Evolutionary conservation across 2,797 vertebrate species (phyloP), one percentile per base, ranked within the genome.

Genomic region (Leptodactylus fallax): DNA sequence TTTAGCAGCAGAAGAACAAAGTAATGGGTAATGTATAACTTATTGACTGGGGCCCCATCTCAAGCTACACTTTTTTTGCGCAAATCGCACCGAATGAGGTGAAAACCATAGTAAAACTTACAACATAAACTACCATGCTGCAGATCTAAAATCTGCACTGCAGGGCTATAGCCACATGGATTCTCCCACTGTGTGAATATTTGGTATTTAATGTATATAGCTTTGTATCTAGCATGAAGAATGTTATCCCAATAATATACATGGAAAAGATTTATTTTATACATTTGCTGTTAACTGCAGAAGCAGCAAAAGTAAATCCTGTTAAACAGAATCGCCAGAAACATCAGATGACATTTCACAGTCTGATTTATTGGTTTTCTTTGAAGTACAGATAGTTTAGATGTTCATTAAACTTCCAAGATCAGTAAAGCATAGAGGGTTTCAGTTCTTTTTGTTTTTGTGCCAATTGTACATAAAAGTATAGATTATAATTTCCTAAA

Each of bases 291-390:
- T 21, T 49, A 74, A 49, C 6, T 74, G 71, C n/a, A 51, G 67
- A 67, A 74, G 3, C 45, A n/a, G 49, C 47, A 74, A 74, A 74
- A 49, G 71, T 45, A 49, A 21, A 49, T 56, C n/a, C 6, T 79
- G 56, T 60, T 58, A 60, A 19, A 19, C 17, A 27, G 16, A 58
- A 36, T 7, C 23, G 10, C 13, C 60, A 36, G 17, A 19, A 79
- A 79, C 55, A 56, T 77, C n/a, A 60, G 14, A 60, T 56, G 53
- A 79, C 53, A 79, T 58, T 53, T 77, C 53, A 77, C 74, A 77
- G 74, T 77, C 55, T 45, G 8, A 60, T 79, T 79, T 79, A 56
- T 60, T 36, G 11, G 6, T 58, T 79, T 79, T 58, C 56, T 60
- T 77, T 53, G 47, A 77, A 58, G 78, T 11, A 6, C 55, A 36